Percentiles rank a stretch among this genome's conserved stretches.
These are phyloP conservation scores for Gasterosteus aculeatus DNA, from an alignment of 2,113 vertebrate genomes.

Conservation along the genomic window DNA sequence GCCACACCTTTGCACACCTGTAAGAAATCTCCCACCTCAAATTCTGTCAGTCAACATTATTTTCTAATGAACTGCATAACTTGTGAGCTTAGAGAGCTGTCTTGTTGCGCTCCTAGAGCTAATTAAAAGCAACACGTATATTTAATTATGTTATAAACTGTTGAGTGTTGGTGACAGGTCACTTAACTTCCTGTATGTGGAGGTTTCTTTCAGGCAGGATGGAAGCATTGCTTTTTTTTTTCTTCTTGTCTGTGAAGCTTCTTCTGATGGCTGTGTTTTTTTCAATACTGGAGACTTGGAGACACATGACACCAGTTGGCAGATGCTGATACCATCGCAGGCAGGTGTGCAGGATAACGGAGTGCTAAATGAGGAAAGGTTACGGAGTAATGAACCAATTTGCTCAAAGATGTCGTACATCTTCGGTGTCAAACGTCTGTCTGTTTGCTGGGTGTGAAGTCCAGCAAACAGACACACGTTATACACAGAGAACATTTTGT, in stretches of 20 bases:
- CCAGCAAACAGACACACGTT: not conserved
- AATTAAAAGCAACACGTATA: slow-evolving; percentile 41
- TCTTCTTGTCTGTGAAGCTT: not conserved
- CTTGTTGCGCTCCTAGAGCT: slow-evolving; percentile 17
- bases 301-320: not conserved
- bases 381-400: not conserved
- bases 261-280: not conserved
- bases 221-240: not conserved
- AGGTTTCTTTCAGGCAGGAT: not conserved
- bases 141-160: slow-evolving; percentile 4
- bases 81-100: slow-evolving; percentile 22
- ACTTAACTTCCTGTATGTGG: not conserved
- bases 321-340: not conserved
- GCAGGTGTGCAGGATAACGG: not conserved
- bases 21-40: slow-evolving; percentile 7
- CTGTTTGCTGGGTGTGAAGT: not conserved
- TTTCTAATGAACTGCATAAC: slow-evolving; percentile 52
- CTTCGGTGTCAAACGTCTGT: too few species aligned
- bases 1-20: not conserved
- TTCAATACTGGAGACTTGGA: not conserved
- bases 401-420: not conserved
- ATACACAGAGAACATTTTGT: not conserved
- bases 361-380: slow-evolving; percentile 4
- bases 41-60: slow-evolving; percentile 44
- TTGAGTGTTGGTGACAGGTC: slow-evolving; percentile 8